phyloP scores from a whole-genome alignment of 1,140 invertebrate genomes.

The Drosophila tropicalis region DNA sequence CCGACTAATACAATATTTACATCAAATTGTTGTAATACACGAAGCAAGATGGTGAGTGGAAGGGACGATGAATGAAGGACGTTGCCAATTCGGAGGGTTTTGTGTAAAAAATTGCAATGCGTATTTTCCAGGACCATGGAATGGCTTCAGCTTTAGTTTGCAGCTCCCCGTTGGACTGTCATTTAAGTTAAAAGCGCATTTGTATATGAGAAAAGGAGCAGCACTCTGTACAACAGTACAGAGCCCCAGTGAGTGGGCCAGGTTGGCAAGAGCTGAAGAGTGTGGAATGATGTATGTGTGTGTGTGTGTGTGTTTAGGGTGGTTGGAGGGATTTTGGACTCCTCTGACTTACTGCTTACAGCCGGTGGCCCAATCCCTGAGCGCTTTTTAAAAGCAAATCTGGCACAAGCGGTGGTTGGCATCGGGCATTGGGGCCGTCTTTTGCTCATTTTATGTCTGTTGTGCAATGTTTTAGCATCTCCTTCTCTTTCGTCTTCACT shows the following conservation, averaged over 20 bases:
- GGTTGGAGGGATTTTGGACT: no score
- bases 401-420: constrained; percentile 44
- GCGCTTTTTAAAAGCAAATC: constrained; percentile 74
- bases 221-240: not conserved
- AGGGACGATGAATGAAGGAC: not conserved
- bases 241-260: no score
- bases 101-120: constrained; percentile 66
- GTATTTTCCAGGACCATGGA: constrained; percentile 45
- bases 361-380: constrained; percentile 47
- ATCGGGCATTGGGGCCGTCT: not conserved
- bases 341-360: constrained; percentile 16
- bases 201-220: constrained; percentile 48
- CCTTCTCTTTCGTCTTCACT: not conserved
- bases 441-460: constrained; percentile 46
- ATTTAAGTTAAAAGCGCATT: constrained; percentile 79
- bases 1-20: constrained; percentile 78
- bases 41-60: not conserved
- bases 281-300: not conserved
- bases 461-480: constrained; percentile 67
- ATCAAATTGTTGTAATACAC: constrained; percentile 65
- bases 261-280: not conserved
- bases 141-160: constrained; percentile 7
- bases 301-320: no score
- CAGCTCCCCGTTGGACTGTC: constrained; percentile 52
- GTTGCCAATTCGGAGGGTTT: constrained; percentile 10